Evolutionary conservation across 2,888 invertebrate genomes (phyloP), one percentile per base, ranked within the genome.

Genomic region (Macaria liturata): DNA sequence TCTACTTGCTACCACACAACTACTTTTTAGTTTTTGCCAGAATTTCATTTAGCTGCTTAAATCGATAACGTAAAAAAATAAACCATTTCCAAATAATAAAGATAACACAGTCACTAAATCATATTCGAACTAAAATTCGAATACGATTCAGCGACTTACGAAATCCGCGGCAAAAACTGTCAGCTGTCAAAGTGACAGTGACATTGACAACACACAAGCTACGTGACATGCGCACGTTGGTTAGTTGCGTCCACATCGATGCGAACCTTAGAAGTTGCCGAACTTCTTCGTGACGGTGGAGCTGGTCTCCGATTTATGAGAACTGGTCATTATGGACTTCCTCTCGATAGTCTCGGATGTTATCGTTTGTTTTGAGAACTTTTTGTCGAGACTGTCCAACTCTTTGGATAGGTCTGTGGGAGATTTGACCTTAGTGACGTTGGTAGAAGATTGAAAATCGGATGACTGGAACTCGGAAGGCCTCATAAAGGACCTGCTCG

Each of bases 341-440:
- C 94, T 93, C 66, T 95, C 95, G 20, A 94, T 93, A 0, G 94
- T 93, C 65, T 95, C 95, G 48, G 95, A 94, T 0, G 93, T 94
- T n/a, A 94, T 93, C 0, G 95, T 94, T 66, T 95, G 94, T 63
- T 95, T 95, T 4, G 94, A 86, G 85, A 94, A 94, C 70, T 93
- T 94, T 68, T 94, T 94, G 63, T 95, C 95, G 65, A 95, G 69
- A n/a, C 88, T 89, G 46, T 95, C 94, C 0, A 92, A 81, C 55
- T 94, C 93, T 49, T 89, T 91, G 0, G 81, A 74, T 59, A 92
- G 46, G 2, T 90, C 92, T 3, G 82, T 68, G 0, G 91, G 87
- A 30, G 88, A 85, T 59, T 86, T 91, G 0, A 83, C 74, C 32
- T 84, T 86, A 0, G 79, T 78, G 0, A 87, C 70, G 57, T 74